These are phyloP conservation scores for Solenopsis invicta DNA, from an alignment of 1,140 invertebrate species.

Conservation along the genomic window DNA sequence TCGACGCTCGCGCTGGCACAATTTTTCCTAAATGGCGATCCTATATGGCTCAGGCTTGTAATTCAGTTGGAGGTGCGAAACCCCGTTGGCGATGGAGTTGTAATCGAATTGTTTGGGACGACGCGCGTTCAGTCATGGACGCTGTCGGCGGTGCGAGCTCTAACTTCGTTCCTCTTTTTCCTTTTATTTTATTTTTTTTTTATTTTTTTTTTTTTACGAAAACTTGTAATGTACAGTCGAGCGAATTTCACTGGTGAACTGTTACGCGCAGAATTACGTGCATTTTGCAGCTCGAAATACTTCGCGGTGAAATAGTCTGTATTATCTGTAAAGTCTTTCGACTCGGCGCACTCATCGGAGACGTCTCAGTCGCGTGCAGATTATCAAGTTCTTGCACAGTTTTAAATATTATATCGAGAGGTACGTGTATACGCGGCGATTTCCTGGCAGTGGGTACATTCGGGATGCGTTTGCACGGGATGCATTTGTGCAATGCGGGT, in stretches of 20 bases:
- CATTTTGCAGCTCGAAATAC: background rate
- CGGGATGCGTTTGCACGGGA: no score
- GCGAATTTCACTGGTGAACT: background rate
- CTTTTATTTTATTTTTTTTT: background rate
- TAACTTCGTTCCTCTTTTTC: background rate
- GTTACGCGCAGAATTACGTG: conserved; percentile 30
- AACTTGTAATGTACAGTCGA: conserved; percentile 20
- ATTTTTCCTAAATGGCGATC: conserved; percentile 24
- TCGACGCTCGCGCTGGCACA: background rate
- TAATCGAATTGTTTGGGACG: conserved; percentile 47
- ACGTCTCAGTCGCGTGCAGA: background rate
- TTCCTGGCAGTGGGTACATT: background rate
- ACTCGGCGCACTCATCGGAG: background rate
- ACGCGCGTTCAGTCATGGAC: conserved; percentile 36
- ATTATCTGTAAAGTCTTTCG: conserved; percentile 1
- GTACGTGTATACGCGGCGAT: background rate
- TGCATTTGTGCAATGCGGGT: conserved; percentile 1
- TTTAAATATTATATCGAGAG: conserved; percentile 13
- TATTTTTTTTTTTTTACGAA: background rate
- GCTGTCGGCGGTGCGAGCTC: conserved; percentile 7
- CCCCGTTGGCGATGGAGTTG: conserved; percentile 30
- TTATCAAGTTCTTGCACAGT: conserved; percentile 27
- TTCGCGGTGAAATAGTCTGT: no score
- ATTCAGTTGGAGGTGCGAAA: conserved; percentile 36
- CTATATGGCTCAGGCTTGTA: conserved; percentile 5